Conservation (phyloP, 2,113 vertebrate species). For the Ovibos moschatus region DNA sequence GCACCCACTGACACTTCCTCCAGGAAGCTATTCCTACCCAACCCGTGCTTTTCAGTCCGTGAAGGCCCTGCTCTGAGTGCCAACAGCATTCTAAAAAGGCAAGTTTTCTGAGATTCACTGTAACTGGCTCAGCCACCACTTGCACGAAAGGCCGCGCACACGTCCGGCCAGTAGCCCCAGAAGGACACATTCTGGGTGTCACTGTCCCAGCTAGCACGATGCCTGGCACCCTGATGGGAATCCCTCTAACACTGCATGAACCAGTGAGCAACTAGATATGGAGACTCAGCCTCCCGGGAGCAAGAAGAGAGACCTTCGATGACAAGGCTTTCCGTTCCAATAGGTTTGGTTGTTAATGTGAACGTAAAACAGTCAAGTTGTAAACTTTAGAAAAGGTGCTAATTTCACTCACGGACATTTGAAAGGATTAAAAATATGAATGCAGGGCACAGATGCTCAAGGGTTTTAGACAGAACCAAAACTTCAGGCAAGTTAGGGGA, state of each 20-base stretch:
- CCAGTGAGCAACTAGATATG: not conserved
- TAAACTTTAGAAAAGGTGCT: not conserved
- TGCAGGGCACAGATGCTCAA: not conserved
- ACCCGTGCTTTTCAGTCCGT: rapidly evolving
- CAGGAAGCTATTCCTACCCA: not conserved
- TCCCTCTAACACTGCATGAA: not conserved
- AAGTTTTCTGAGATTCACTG: not conserved
- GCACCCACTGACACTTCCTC: slow-evolving; percentile 32
- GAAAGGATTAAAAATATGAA: not conserved
- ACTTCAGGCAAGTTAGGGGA: not conserved
- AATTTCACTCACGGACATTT: not conserved
- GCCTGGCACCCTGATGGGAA: too few species aligned
- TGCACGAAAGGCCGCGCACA: rapidly evolving
- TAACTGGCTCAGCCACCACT: not conserved
- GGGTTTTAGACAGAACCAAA: not conserved
- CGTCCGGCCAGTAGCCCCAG: not conserved
- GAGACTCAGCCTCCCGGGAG: not conserved
- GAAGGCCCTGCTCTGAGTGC: not conserved
- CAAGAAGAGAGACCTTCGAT: not conserved
- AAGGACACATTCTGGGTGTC: not conserved
- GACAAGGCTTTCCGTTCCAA: not conserved
- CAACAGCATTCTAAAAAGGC: not conserved
- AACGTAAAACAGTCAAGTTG: not conserved
- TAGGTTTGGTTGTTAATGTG: not conserved
- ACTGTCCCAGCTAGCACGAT: not conserved